Evolutionary conservation across 2,113 vertebrate genomes (phyloP).

Genomic region (Oreochromis aureus): DNA sequence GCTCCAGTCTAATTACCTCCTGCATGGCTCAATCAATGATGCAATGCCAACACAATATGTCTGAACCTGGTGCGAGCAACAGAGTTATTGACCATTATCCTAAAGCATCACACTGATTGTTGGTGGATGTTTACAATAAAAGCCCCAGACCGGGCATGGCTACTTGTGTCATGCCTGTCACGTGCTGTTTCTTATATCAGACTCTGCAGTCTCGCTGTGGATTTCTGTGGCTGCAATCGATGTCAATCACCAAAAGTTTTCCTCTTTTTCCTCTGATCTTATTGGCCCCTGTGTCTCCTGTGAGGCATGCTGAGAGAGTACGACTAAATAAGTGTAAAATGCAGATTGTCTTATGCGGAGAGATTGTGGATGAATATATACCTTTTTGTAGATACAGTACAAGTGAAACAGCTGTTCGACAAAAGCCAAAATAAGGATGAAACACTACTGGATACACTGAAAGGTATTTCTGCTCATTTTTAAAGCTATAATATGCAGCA

Average conservation of each 20-base stretch:
- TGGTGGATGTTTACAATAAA: constrained; percentile 50
- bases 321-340: not conserved
- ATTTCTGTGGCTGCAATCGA: constrained; percentile 43
- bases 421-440: not conserved
- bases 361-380: not conserved
- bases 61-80: constrained; percentile 37
- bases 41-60: constrained; percentile 61
- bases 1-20: constrained; percentile 66
- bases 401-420: not conserved
- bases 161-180: constrained; percentile 27
- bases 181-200: constrained; percentile 14
- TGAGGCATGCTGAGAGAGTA: not conserved
- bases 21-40: constrained; percentile 69
- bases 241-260: constrained; percentile 51
- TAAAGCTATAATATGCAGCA: not conserved
- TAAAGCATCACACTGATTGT: constrained; percentile 49
- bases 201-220: constrained; percentile 24
- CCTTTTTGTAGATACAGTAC: not conserved
- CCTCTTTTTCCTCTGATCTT: not conserved
- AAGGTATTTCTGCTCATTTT: not conserved
- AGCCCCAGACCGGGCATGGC: constrained; percentile 15
- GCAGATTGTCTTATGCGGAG: not conserved
- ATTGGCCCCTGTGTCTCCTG: not conserved
- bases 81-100: constrained; percentile 58
- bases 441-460: not conserved